Evolutionary conservation across 2,888 invertebrate species (phyloP).

Genomic region (Holacanthella duospinosa): DNA sequence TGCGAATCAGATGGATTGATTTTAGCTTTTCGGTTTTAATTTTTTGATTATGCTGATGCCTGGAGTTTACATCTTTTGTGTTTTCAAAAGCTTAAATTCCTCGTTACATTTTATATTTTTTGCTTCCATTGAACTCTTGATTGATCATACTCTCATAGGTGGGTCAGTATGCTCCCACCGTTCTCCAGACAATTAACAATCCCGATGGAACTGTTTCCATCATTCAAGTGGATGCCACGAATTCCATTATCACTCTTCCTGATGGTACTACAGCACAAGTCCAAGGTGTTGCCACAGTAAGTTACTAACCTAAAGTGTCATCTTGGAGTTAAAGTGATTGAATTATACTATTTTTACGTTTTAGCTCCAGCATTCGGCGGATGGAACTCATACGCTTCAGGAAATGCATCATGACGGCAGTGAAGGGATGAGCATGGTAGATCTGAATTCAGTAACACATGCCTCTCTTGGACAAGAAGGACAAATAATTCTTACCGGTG

Average conservation of each 20-base stretch:
- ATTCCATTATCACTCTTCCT: slow-evolving; percentile 86
- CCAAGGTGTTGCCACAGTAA: slow-evolving; percentile 60
- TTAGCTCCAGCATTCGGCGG: slow-evolving; percentile 31
- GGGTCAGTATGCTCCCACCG: slow-evolving; percentile 72
- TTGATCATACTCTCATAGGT: slow-evolving; percentile 31
- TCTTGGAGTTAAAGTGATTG: background rate
- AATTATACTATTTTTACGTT: background rate
- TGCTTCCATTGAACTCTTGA: background rate
- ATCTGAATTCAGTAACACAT: slow-evolving; percentile 78
- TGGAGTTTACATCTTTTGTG: too few species aligned
- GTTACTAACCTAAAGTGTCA: slow-evolving; percentile 20
- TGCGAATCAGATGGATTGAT: slow-evolving; percentile 8
- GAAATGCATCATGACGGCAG: slow-evolving; percentile 50
- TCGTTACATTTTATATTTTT: background rate
- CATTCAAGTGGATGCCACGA: slow-evolving; percentile 87
- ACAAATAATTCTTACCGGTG: slow-evolving; percentile 86
- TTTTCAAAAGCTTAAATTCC: background rate
- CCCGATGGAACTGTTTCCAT: slow-evolving; percentile 93
- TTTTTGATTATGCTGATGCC: too few species aligned
- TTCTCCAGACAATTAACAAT: slow-evolving; percentile 90
- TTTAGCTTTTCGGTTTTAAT: too few species aligned
- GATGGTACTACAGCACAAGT: slow-evolving; percentile 94
- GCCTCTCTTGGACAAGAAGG: slow-evolving; percentile 84
- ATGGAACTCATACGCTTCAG: slow-evolving; percentile 22
- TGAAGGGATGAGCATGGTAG: slow-evolving; percentile 60